Percentiles rank a stretch among this genome's conserved stretches.
These are phyloP conservation scores for Catocala fraxini DNA, from an alignment of 2,888 invertebrate species.

Conservation along the genomic window DNA sequence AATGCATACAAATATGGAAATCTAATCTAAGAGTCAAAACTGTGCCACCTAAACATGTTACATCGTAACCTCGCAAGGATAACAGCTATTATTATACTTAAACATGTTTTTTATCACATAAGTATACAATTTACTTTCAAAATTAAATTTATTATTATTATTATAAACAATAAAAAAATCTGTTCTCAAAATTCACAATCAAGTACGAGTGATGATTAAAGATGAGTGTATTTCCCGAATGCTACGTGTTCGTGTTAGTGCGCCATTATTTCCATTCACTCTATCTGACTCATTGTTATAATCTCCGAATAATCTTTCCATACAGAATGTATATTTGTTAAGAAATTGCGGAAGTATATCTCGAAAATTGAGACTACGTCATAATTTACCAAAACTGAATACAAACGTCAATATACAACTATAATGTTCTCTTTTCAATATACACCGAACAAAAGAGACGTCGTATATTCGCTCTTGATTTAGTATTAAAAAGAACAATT, in stretches of 20 bases:
- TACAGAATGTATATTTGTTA: constrained; percentile 22
- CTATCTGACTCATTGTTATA: constrained; percentile 16
- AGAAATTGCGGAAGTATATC: constrained; percentile 42
- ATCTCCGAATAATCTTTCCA: constrained; percentile 6
- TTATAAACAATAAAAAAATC: no score
- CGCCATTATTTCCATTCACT: constrained; percentile 23
- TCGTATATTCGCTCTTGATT: constrained; percentile 42
- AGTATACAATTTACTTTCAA: no score
- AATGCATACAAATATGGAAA: no score
- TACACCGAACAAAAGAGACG: constrained; percentile 27
- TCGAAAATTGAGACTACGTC: constrained; percentile 28
- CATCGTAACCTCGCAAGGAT: no score
- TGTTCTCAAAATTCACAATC: neutral
- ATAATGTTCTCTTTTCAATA: constrained; percentile 24
- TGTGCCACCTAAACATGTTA: no score
- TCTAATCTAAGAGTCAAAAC: no score
- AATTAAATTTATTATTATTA: no score
- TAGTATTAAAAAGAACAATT: constrained; percentile 55
- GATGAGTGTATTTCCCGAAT: constrained; percentile 1
- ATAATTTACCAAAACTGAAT: constrained; percentile 39
- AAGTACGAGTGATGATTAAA: neutral
- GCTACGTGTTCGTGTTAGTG: constrained; percentile 1
- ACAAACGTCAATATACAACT: constrained; percentile 25
- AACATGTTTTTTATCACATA: no score
- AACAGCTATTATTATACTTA: no score